Percentiles rank a stretch among this genome's conserved stretches.
phyloP scores from a whole-genome alignment of 2,797 vertebrate species.

The Tokudaia muenninki region DNA sequence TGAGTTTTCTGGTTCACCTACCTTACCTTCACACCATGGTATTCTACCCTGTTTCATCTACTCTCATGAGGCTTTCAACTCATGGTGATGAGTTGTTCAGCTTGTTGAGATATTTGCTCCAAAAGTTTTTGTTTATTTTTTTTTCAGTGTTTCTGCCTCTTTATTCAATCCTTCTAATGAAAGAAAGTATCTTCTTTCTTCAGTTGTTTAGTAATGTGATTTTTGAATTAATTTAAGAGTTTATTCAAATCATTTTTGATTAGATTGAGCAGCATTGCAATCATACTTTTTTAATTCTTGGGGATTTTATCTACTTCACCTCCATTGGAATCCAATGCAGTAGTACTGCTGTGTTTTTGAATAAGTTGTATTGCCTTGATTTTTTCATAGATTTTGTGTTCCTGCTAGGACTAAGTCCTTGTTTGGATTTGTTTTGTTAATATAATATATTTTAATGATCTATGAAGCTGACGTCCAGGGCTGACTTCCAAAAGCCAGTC shows the following conservation, averaged over 20 bases:
- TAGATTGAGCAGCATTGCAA: neutral
- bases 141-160: neutral
- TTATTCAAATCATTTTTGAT: neutral
- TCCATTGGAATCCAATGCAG: neutral
- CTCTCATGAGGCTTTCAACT: neutral
- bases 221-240: neutral
- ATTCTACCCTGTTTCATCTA: neutral
- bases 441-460: neutral
- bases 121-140: neutral
- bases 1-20: neutral
- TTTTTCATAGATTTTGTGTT: neutral
- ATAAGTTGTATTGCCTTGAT: neutral
- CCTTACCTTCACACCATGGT: neutral
- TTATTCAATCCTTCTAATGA: neutral
- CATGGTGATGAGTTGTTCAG: neutral
- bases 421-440: neutral
- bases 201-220: neutral
- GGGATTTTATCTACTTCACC: neutral
- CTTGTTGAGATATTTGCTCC: neutral
- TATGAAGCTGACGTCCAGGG: neutral
- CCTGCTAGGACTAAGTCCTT: neutral
- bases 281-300: neutral
- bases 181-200: neutral
- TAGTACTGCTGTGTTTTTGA: neutral
- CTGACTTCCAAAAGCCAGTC: conserved; percentile 1